Percentiles rank a stretch among this genome's conserved stretches.
These are phyloP conservation scores for Gandaritis pyraliata DNA, from an alignment of 2,888 invertebrate genomes.

Conservation along the genomic window DNA sequence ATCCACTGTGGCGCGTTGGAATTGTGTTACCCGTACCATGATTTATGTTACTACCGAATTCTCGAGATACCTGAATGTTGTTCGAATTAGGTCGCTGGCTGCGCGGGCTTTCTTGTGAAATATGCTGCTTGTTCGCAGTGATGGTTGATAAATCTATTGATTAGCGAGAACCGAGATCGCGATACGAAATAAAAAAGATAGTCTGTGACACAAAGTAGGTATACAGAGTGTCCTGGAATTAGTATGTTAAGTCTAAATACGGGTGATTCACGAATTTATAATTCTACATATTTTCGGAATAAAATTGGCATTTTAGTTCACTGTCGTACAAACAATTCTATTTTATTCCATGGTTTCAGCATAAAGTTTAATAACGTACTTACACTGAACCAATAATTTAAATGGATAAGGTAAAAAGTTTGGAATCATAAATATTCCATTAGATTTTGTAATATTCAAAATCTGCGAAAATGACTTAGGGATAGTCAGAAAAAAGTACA, in stretches of 20 bases:
- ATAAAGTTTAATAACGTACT: slow-evolving; percentile 23
- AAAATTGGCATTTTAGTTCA: slow-evolving; percentile 1
- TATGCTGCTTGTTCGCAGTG: slow-evolving; percentile 26
- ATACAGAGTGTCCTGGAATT: too few species aligned
- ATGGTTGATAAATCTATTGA: slow-evolving; percentile 20
- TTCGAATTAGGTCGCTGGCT: slow-evolving; percentile 35
- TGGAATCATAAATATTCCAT: too few species aligned
- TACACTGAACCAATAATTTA: slow-evolving; percentile 6
- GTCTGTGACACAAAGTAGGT: too few species aligned
- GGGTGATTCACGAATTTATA: too few species aligned
- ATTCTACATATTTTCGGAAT: too few species aligned
- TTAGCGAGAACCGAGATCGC: slow-evolving; percentile 11
- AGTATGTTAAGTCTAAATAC: too few species aligned
- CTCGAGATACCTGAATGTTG: slow-evolving; percentile 38
- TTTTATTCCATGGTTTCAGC: slow-evolving; percentile 27
- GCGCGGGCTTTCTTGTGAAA: slow-evolving; percentile 35
- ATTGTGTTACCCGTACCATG: slow-evolving; percentile 40
- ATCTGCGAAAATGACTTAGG: too few species aligned
- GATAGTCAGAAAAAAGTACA: too few species aligned
- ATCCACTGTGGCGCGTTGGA: slow-evolving; percentile 21
- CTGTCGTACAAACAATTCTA: slow-evolving; percentile 19
- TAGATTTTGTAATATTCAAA: too few species aligned
- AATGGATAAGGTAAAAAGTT: slow-evolving; percentile 19
- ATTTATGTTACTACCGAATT: slow-evolving; percentile 38
- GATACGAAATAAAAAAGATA: too few species aligned